Base-by-base conservation (phyloP, 2,113 vertebrate genomes). In the Vulpes ferrilata region DNA sequence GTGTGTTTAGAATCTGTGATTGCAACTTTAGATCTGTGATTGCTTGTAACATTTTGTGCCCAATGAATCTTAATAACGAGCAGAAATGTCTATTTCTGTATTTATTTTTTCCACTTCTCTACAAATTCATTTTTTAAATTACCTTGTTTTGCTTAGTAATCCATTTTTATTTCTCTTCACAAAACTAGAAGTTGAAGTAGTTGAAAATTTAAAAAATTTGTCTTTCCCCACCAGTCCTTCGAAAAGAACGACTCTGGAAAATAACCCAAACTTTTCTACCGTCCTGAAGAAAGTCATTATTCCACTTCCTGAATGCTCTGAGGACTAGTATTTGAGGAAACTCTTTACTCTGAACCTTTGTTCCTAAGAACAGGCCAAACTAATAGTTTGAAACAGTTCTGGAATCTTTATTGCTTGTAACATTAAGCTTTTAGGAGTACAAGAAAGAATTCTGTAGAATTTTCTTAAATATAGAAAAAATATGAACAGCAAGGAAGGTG, bases 401-500 rank as follows among this genome's bases (percentile, higher is more conserved):
- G 32, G 22, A 82, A 82, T 60, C 81, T 89, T 97, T 92, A 84
- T 88, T 90, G 43, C 67, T 78, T 55, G 12, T n/a, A 59, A 79
- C 62, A 67, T 73, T 55, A 82, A 91, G 35, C 35, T 67, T 90
- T 85, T 23, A 69, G 82, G 74, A 92, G 67, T 91, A 92, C 65
- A 96, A 71, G 79, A 32, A 90, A 38, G 32, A 80, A 87, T 62
- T 65, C 8, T 55, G 55, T 89, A 85, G 71, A 83, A 59, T 96
- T 78, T 83, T 86, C 51, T 94, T 35, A 95, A 78, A 23, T 60
- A 57, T 81, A 93, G 57, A 60, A 76, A 93, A 96, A 67, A 78
- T 53, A 85, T 35, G 62, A 94, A 79, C 23, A 87, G 55, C 35
- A 51, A 97, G 12, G 73, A 81, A 73, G 43, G 74, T 43, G 27